These are phyloP conservation scores for Nemotelus pantherinus DNA, from an alignment of 2,888 invertebrate species.

Conservation along the genomic window DNA sequence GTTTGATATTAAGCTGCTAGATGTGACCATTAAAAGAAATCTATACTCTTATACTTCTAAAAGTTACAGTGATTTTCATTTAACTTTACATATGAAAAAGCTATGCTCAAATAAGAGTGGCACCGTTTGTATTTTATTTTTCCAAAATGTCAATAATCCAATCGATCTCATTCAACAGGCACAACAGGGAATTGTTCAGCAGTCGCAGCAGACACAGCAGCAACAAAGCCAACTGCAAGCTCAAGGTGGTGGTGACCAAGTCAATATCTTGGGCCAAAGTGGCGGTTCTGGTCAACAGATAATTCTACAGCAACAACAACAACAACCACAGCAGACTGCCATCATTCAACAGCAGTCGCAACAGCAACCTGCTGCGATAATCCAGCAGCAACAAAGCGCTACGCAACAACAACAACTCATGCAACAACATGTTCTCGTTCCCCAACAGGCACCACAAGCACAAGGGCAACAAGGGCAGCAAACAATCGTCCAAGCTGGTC, in stretches of 20 bases:
- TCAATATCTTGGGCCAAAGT: constrained; percentile 33
- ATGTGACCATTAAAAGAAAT: no score
- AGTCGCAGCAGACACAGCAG: constrained; percentile 68
- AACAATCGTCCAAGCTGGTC: constrained; percentile 51
- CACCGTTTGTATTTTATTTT: no score
- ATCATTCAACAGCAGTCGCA: constrained; percentile 56
- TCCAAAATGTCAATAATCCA: no score
- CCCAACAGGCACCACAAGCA: constrained; percentile 31
- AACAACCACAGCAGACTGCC: constrained; percentile 56
- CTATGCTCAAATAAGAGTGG: no score
- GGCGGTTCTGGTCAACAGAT: constrained; percentile 56
- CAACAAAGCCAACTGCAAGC: constrained; percentile 54
- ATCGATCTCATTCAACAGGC: constrained; percentile 58
- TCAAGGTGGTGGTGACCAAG: constrained; percentile 38
- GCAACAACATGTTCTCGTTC: constrained; percentile 22
- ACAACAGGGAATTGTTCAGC: constrained; percentile 62
- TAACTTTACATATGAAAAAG: no score
- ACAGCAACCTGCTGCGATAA: not conserved
- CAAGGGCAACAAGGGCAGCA: not conserved
- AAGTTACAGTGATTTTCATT: no score
- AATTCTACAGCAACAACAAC: constrained; percentile 62
- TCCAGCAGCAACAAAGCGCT: constrained; percentile 21
- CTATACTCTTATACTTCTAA: no score
- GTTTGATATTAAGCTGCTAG: no score
- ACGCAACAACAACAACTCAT: constrained; percentile 33